Evolutionary conservation across 2,888 invertebrate species (phyloP).

Genomic region (Spodoptera littoralis): DNA sequence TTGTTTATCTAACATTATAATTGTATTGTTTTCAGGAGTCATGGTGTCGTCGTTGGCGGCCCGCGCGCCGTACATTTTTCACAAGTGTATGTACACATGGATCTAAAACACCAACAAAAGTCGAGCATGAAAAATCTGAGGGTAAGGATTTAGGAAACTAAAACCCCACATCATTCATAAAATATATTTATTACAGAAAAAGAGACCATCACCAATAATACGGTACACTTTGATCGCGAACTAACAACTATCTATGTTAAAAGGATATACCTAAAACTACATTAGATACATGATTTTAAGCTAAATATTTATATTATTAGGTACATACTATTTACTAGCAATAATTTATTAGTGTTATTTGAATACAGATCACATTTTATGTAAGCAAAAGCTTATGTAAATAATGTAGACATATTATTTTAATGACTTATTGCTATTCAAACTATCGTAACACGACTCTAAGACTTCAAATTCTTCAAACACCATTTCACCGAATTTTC

Average conservation of each 20-base stretch:
- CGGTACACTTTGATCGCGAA: constrained; percentile 70
- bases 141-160: constrained; percentile 73
- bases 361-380: constrained; percentile 85
- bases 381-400: constrained; percentile 74
- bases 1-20: constrained; percentile 12
- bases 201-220: constrained; percentile 85
- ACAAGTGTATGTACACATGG: constrained; percentile 82
- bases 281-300: constrained; percentile 71
- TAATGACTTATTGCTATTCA: constrained; percentile 87
- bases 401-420: constrained; percentile 72
- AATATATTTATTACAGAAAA: constrained; percentile 79
- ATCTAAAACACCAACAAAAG: constrained; percentile 81
- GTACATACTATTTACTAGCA: constrained; percentile 73
- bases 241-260: constrained; percentile 64
- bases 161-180: constrained; percentile 60
- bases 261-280: constrained; percentile 61
- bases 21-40: constrained; percentile 86
- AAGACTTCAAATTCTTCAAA: constrained; percentile 94
- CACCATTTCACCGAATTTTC: constrained; percentile 94
- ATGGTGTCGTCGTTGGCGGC: constrained; percentile 90
- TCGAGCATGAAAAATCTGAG: constrained; percentile 81
- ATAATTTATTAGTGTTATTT: constrained; percentile 84
- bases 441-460: constrained; percentile 89
- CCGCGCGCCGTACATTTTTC: constrained; percentile 81
- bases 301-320: constrained; percentile 74